Evolutionary conservation across 1,140 invertebrate genomes (phyloP).

Genomic region (Penaeus vannamei): DNA sequence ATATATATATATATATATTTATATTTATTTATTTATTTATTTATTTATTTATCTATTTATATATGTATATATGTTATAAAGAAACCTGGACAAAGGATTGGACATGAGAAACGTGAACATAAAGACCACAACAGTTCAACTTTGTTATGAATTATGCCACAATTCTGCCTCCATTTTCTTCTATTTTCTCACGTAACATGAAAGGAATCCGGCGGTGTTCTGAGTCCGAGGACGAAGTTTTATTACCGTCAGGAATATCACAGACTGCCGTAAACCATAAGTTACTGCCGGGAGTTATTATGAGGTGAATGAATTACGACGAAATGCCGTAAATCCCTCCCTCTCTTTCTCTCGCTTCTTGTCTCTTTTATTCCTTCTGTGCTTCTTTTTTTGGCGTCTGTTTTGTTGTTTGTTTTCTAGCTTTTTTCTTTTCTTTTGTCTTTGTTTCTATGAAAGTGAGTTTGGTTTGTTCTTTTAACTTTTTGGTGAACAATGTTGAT

Average conservation of each 20-base stretch:
- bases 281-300: neutral
- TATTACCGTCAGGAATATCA: no score
- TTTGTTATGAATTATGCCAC: no score
- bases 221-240: no score
- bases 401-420: neutral
- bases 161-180: no score
- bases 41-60: neutral
- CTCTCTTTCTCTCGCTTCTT: neutral
- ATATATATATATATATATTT: slow-evolving; percentile 23
- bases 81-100: no score
- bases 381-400: neutral
- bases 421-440: neutral
- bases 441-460: no score
- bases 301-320: neutral
- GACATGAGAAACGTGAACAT: no score
- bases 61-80: neutral
- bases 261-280: neutral
- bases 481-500: no score
- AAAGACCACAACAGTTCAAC: no score
- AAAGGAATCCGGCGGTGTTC: no score
- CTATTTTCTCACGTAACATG: no score
- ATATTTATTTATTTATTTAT: neutral
- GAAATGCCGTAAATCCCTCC: neutral
- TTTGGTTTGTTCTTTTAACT: no score
- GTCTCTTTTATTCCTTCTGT: neutral